A percentile compares a stretch with the other conserved stretches of the same genome.
phyloP scores from a whole-genome alignment of 2,113 vertebrate species.

The Oceanodroma tethys region DNA sequence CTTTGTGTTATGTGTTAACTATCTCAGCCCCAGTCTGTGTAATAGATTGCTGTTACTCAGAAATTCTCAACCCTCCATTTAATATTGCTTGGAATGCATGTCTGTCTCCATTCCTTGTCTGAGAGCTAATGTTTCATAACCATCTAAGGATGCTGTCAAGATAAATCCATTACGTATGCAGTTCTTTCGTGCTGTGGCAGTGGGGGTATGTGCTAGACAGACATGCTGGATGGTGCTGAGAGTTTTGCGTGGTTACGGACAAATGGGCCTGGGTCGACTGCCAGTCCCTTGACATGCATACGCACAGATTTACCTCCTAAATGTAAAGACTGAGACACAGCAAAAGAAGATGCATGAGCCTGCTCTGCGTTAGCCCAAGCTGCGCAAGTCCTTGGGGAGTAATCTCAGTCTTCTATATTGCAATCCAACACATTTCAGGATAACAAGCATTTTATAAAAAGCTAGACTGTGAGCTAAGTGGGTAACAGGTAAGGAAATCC shows the following conservation, averaged over 20 bases:
- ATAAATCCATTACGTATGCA: neutral
- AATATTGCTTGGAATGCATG: neutral
- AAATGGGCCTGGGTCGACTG: fast-evolving
- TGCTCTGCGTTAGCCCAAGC: neutral
- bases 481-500: neutral
- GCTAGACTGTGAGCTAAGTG: neutral
- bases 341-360: neutral
- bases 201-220: neutral
- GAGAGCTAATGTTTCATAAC: neutral
- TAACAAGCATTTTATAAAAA: neutral
- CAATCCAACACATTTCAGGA: neutral
- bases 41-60: neutral
- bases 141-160: neutral
- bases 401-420: neutral
- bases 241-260: neutral
- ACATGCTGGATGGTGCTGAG: neutral
- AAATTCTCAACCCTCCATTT: neutral
- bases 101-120: neutral
- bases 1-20: neutral
- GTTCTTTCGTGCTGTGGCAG: neutral
- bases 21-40: neutral
- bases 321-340: neutral
- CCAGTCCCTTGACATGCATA: neutral
- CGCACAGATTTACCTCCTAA: neutral
- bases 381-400: neutral